Percentiles rank a stretch among this genome's conserved stretches.
Evolutionary conservation across 2,113 vertebrate genomes (phyloP).

Genomic region (Alethe castanea): DNA sequence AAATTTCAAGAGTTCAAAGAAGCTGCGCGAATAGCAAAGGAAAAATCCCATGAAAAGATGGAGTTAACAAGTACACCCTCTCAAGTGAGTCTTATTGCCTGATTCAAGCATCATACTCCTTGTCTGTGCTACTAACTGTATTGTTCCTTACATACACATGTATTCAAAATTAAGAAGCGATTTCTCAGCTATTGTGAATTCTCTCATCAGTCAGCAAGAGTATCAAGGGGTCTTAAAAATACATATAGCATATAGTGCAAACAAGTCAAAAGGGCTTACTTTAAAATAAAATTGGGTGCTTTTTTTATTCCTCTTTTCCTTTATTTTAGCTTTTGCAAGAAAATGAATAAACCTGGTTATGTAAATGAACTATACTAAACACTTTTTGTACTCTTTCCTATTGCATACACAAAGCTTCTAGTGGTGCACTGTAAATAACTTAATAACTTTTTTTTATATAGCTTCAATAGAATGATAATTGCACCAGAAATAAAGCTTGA

Average conservation of each 20-base stretch:
- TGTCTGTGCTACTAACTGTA: not conserved
- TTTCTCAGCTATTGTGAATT: not conserved
- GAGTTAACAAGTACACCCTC: constrained; percentile 96
- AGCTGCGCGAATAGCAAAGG: constrained; percentile 93
- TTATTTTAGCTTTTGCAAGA: not conserved
- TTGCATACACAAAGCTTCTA: not conserved
- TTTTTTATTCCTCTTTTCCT: not conserved
- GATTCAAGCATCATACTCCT: not conserved
- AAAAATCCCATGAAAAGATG: constrained; percentile 98
- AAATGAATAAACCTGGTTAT: not conserved
- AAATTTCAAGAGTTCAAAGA: constrained; percentile 99
- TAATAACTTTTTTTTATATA: not conserved
- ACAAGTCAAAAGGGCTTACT: not conserved
- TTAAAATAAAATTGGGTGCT: not conserved
- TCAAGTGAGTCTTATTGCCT: constrained; percentile 79
- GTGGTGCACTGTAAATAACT: not conserved
- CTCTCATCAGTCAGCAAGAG: not conserved
- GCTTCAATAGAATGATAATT: not conserved
- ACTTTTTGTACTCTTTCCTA: not conserved
- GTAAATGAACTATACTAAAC: not conserved
- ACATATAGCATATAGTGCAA: not conserved
- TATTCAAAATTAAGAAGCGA: not conserved
- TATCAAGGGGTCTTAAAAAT: not conserved
- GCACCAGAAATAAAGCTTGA: not conserved
- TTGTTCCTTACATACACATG: not conserved